phyloP scores from a whole-genome alignment of 2,797 vertebrate genomes.

The Pitangus sulphuratus region DNA sequence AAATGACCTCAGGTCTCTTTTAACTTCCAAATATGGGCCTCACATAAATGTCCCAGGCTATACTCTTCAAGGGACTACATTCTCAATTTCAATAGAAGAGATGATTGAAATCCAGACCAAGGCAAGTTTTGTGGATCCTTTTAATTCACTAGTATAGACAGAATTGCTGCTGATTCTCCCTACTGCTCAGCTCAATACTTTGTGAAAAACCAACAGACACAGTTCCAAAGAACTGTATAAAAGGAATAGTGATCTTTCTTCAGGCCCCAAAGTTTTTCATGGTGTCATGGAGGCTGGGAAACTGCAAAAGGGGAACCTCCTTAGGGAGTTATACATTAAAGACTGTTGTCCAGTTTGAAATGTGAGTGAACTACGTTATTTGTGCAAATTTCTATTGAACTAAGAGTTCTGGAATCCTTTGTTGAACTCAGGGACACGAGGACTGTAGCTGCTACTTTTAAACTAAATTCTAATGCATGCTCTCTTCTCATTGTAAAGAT shows the following conservation, averaged over 20 bases:
- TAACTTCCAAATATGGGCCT: neutral
- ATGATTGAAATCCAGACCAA: neutral
- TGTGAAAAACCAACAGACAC: neutral
- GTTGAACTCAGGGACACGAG: neutral
- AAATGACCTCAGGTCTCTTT: neutral
- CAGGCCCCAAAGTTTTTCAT: neutral
- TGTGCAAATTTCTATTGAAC: constrained; percentile 27
- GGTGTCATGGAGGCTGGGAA: neutral
- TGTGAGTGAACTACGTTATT: neutral
- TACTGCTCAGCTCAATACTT: neutral
- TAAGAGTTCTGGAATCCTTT: neutral
- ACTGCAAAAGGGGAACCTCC: neutral
- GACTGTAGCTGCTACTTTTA: neutral
- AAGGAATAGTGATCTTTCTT: neutral
- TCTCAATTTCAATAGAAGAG: neutral
- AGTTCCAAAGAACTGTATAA: neutral
- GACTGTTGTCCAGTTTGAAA: constrained; percentile 16
- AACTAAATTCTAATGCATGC: constrained; percentile 13
- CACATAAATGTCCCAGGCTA: neutral
- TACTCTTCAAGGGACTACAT: rapidly evolving
- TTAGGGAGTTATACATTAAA: constrained; percentile 1
- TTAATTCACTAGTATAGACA: neutral
- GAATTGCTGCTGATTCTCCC: neutral
- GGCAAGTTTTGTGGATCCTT: neutral
- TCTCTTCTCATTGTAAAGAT: constrained; percentile 18